Base-by-base conservation (phyloP, 2,888 invertebrate species). In the Drosophila koepferae region DNA sequence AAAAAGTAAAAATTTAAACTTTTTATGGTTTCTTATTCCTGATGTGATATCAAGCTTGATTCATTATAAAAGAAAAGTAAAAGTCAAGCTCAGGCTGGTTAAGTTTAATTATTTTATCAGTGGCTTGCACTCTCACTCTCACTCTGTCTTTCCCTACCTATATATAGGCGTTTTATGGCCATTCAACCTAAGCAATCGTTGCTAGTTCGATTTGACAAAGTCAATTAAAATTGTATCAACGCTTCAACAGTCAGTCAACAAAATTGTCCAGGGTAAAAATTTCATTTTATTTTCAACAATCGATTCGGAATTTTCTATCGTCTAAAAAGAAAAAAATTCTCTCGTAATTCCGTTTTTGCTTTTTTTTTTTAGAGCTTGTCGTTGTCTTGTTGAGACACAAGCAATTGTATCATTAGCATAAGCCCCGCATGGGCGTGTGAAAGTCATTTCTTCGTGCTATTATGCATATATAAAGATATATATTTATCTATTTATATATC, bases 241-340 rank as follows among this genome's bases (percentile, higher is more conserved):
- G 66, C 46, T 16, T 67, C 49, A 62, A 54, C 58, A 77, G 63
- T 71, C 74, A 72, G 28, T 64, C 12, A 51, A 28, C 74, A 77
- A 77, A 77, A 77, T 77, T 77, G 56, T 67, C 36, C 41, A 63
- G 74, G 54, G 64, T 77, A 77, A 51, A 41, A 62, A 23, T 53
- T 55, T 58, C 59, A 64, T 77, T 72, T 62, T 59, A 64, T 58
- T 77, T 56, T 64, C 68, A 65, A 51, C 63, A 49, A 31, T 41
- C 56, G 41, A 31, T 58, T 71, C 55, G 71, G 69, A 69, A 58
- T 63, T 69, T 69, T 54, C 58, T 51, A 67, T 54, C 23, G 53
- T 66, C 31, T 10, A 70, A 53, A 70, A 61, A 34, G 34, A 53
- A 36, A 60, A 59, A 63, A 73, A 56, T 68, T 60, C 23, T 51